phyloP scores from a whole-genome alignment of 2,113 vertebrate species.

The Corythoichthys intestinalis region DNA sequence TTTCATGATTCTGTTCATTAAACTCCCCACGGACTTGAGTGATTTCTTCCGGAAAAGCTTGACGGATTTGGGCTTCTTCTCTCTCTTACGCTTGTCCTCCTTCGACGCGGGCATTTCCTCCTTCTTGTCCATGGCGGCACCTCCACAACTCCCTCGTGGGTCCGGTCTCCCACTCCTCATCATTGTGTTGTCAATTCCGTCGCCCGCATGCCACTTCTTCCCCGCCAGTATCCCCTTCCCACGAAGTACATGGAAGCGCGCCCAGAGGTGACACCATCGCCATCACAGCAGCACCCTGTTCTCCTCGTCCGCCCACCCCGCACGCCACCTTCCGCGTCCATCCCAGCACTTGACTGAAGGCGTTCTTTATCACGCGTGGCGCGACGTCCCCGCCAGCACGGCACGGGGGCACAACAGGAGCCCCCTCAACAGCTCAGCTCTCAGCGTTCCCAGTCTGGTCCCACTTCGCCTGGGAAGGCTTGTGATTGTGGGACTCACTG shows the following conservation, averaged over 20 bases:
- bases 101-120: constrained; percentile 37
- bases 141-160: not conserved
- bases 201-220: constrained; percentile 38
- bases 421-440: not conserved
- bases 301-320: constrained; percentile 9
- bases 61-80: constrained; percentile 62
- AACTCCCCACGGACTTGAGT: constrained; percentile 77
- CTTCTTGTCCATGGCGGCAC: constrained; percentile 48
- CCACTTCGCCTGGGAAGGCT: constrained; percentile 23
- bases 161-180: constrained; percentile 2
- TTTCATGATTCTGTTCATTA: constrained; percentile 75
- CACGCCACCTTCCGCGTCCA: constrained; percentile 40
- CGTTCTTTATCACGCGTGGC: constrained; percentile 37
- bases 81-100: constrained; percentile 58
- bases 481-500: constrained; percentile 20
- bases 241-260: constrained; percentile 32
- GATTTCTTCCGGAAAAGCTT: constrained; percentile 72
- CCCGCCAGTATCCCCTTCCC: constrained; percentile 33
- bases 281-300: constrained; percentile 35
- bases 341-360: constrained; percentile 46
- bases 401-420: not conserved
- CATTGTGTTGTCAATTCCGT: constrained; percentile 19
- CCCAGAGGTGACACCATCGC: constrained; percentile 51
- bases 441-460: not conserved
- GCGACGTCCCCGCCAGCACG: constrained; percentile 22